phyloP scores from a whole-genome alignment of 2,797 vertebrate species.

The Phoebastria nigripes region DNA sequence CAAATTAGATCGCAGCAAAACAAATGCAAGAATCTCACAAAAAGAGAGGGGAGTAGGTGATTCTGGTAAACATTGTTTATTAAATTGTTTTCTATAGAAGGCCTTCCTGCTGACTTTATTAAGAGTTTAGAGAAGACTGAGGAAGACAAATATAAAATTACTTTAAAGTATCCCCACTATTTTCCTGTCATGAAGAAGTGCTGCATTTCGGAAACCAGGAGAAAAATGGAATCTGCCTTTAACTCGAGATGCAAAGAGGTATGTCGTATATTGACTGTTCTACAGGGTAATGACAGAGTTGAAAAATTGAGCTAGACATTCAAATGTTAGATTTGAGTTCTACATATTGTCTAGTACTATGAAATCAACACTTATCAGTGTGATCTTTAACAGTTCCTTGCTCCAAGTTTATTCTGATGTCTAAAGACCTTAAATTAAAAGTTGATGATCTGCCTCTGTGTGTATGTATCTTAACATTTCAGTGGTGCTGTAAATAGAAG shows the following conservation, averaged over 20 bases:
- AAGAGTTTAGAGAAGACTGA: conserved; percentile 82
- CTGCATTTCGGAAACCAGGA: conserved; percentile 87
- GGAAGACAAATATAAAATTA: conserved; percentile 82
- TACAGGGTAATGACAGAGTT: neutral
- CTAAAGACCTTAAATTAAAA: neutral
- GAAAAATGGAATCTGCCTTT: conserved; percentile 90
- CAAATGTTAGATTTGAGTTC: neutral
- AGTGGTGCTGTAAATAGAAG: neutral
- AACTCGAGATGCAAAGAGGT: conserved; percentile 94
- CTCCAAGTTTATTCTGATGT: neutral
- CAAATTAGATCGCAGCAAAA: neutral
- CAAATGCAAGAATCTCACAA: neutral
- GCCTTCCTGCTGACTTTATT: conserved; percentile 87
- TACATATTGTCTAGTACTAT: neutral
- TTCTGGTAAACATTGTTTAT: neutral
- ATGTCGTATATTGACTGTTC: neutral
- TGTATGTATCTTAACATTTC: neutral
- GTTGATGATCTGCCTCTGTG: neutral
- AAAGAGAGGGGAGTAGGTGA: neutral
- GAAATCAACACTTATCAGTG: neutral
- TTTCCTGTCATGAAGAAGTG: conserved; percentile 94
- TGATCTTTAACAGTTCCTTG: neutral
- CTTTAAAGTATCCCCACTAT: conserved; percentile 92
- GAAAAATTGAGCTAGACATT: neutral
- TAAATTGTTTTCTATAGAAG: conserved; percentile 73